Evolutionary conservation across 1,140 invertebrate species (phyloP), one percentile per base, ranked within the genome.

Genomic region (Cardiocondyla obscurior): DNA sequence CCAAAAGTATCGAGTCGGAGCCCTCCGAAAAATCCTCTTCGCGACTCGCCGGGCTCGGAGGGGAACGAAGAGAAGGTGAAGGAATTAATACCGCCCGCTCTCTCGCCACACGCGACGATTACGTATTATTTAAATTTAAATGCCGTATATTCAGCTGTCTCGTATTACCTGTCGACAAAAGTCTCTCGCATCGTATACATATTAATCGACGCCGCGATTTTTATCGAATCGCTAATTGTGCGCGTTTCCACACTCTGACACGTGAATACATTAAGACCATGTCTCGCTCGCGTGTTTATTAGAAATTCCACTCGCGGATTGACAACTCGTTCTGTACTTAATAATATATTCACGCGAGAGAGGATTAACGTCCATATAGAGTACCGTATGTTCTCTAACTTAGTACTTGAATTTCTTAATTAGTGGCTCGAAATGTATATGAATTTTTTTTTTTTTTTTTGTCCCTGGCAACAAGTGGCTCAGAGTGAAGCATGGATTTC

Each of bases 1-100:
- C 73, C 89, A 92, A 92, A 92, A 92, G 88, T 92, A 87, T 85
- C 82, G 33, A 33, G 25, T 19, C 22, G 28, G n/a, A 25, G 19
- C n/a, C 51, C 10, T n/a, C 33, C 42, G 49, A 39, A 58, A 73
- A 73, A 30, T 55, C 39, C 6, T 25, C 2, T 6, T 7, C 25
- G 55, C n/a, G n/a, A 22, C 5, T n/a, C 25, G 16, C 19, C 28
- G 19, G 19, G 28, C 57, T 16, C 57, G 55, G n/a, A n/a, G n/a
- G n/a, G n/a, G n/a, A n/a, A n/a, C n/a, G n/a, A n/a, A n/a, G n/a
- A n/a, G n/a, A n/a, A n/a, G n/a, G n/a, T n/a, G n/a, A n/a, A n/a
- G n/a, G 19, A 16, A 73, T 2, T 22, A 46, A 65, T 51, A 36
- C 16, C n/a, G n/a, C 16, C 5, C 22, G 16, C 16, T n/a, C 14